These are phyloP conservation scores for Toxotes chatareus DNA, from an alignment of 2,113 vertebrate genomes.

Conservation along the genomic window DNA sequence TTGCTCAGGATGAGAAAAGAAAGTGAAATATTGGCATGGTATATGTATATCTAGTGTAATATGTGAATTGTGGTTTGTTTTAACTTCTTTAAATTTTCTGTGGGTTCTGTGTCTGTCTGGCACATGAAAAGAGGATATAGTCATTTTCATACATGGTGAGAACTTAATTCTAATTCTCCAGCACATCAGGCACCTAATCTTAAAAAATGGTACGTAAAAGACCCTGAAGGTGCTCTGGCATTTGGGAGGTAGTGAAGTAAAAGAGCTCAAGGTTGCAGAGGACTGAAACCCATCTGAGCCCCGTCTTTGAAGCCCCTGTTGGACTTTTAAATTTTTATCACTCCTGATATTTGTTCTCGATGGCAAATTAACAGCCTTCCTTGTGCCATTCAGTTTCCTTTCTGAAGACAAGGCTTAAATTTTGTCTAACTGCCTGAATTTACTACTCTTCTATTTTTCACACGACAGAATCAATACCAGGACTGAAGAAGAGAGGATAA, in stretches of 20 bases:
- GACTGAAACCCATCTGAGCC: constrained; percentile 86
- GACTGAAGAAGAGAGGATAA: constrained; percentile 99
- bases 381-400: constrained; percentile 94
- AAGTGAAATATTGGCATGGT: constrained; percentile 4
- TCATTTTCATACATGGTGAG: constrained; percentile 47
- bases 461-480: constrained; percentile 99
- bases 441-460: constrained; percentile 99
- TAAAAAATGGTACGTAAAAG: constrained; percentile 70
- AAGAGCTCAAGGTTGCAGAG: constrained; percentile 94
- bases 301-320: constrained; percentile 90
- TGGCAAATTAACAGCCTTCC: constrained; percentile 98
- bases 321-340: constrained; percentile 97
- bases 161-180: constrained; percentile 73
- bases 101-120: constrained; percentile 2
- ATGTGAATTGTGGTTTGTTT: background rate
- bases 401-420: constrained; percentile 97
- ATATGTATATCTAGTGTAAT: background rate
- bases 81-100: constrained; percentile 17
- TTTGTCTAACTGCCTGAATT: constrained; percentile 98
- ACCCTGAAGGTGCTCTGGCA: constrained; percentile 69
- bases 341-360: constrained; percentile 99
- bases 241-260: constrained; percentile 72
- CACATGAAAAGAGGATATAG: constrained; percentile 15
- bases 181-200: constrained; percentile 76
- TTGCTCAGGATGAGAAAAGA: constrained; percentile 31